Conservation (phyloP, 2,113 vertebrate genomes). For the Motacilla alba region DNA sequence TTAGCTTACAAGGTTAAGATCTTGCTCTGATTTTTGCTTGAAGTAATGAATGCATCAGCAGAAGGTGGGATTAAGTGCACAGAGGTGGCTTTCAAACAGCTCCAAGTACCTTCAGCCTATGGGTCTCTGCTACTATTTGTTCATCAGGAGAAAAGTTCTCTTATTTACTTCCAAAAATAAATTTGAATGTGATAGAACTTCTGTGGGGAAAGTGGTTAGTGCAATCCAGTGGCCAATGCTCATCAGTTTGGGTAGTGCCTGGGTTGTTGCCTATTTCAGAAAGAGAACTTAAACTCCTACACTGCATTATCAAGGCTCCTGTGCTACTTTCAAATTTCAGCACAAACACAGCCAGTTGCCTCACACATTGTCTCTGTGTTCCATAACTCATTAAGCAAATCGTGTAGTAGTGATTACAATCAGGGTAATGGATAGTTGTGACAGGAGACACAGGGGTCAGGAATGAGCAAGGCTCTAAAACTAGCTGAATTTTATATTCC, state of each 20-base stretch:
- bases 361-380: neutral
- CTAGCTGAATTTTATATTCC: neutral
- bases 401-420: rapidly evolving
- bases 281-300: neutral
- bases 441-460: neutral
- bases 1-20: neutral
- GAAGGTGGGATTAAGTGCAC: neutral
- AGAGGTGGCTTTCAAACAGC: neutral
- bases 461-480: neutral
- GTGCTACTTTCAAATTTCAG: neutral
- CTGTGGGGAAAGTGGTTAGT: rapidly evolving
- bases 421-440: neutral
- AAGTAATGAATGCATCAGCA: neutral
- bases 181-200: neutral
- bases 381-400: neutral
- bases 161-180: neutral
- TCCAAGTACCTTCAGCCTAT: neutral
- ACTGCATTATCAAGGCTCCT: neutral
- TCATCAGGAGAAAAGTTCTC: neutral
- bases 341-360: neutral
- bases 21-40: neutral
- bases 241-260: neutral
- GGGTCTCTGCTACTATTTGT: neutral
- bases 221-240: neutral
- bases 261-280: neutral